Conservation (phyloP, 2,888 invertebrate genomes). For the Ectemnius continuus region DNA sequence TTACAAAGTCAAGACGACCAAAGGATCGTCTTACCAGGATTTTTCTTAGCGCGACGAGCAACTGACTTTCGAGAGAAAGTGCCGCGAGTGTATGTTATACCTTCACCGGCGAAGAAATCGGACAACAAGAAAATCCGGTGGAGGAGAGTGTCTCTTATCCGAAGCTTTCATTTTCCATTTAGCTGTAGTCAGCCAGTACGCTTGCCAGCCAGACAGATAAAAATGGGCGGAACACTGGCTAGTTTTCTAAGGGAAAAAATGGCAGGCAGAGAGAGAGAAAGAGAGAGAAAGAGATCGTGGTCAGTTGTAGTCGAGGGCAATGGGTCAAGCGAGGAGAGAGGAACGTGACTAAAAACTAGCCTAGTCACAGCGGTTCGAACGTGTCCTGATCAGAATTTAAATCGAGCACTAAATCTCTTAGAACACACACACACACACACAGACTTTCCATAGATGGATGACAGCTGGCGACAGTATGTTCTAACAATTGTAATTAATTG, state of each 20-base stretch:
- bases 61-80: too few relatives aligned
- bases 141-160: too few relatives aligned
- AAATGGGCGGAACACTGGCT: conserved; percentile 9
- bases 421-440: not conserved
- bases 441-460: not conserved
- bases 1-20: too few relatives aligned
- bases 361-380: conserved; percentile 38
- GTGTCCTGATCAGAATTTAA: conserved; percentile 41
- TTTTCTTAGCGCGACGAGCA: too few relatives aligned
- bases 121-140: too few relatives aligned
- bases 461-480: not conserved
- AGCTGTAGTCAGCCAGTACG: too few relatives aligned
- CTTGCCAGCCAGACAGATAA: not conserved
- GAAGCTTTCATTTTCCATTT: too few relatives aligned
- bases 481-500: not conserved
- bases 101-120: too few relatives aligned
- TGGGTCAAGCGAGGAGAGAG: conserved; percentile 40
- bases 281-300: too few relatives aligned
- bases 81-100: too few relatives aligned
- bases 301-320: conserved; percentile 46
- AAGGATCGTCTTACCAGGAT: too few relatives aligned
- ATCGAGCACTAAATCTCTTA: conserved; percentile 25
- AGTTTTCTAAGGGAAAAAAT: not conserved
- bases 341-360: conserved; percentile 39
- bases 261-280: too few relatives aligned